phyloP scores from a whole-genome alignment of 2,888 invertebrate genomes.

The Crossocerus cetratus region DNA sequence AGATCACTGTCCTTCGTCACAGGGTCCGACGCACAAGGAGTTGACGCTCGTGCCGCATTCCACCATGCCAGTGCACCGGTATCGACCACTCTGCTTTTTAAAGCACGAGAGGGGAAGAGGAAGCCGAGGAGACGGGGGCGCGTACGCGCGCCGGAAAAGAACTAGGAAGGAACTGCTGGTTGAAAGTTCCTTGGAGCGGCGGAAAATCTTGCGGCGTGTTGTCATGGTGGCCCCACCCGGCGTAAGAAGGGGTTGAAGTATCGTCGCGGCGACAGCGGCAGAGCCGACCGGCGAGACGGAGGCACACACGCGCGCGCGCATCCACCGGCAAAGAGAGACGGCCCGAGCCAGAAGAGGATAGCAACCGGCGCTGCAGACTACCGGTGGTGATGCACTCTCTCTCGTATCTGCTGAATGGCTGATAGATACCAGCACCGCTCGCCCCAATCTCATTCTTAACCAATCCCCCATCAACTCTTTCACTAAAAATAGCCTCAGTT shows the following conservation, averaged over 20 bases:
- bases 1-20: no score
- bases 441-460: no score
- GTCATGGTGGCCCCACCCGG: constrained; percentile 44
- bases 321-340: not conserved
- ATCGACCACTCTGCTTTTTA: no score
- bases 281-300: not conserved
- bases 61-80: no score
- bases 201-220: constrained; percentile 25
- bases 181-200: constrained; percentile 13
- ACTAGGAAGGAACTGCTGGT: constrained; percentile 10
- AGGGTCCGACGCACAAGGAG: no score
- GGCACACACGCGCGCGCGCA: not conserved
- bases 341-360: not conserved
- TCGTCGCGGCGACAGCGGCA: constrained; percentile 22
- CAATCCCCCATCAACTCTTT: no score
- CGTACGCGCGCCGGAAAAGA: constrained; percentile 17
- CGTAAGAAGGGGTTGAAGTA: constrained; percentile 29
- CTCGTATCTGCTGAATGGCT: not conserved
- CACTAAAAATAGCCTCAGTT: no score
- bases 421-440: not conserved
- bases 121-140: no score
- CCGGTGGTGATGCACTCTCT: not conserved
- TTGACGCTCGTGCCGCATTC: no score
- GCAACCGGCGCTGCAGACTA: not conserved
- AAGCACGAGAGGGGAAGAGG: no score